Conservation (phyloP, 1,140 invertebrate species). For the Drosophila sp. region DNA sequence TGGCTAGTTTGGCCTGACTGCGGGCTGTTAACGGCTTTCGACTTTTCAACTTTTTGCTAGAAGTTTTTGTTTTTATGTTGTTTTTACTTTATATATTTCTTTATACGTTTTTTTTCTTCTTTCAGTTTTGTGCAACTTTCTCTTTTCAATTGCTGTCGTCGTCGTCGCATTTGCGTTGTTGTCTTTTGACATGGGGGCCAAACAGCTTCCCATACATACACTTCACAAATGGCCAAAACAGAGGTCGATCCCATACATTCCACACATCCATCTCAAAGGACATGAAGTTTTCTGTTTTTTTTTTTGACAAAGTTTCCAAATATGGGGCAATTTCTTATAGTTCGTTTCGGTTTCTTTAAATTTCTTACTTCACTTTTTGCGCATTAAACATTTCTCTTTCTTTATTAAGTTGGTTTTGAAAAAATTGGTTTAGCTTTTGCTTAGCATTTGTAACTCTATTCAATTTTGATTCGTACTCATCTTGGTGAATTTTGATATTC, state of each 20-base stretch:
- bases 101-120: constrained; percentile 14
- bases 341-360: not conserved
- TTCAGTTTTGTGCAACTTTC: constrained; percentile 66
- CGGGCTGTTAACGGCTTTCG: constrained; percentile 57
- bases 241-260: not conserved
- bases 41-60: constrained; percentile 69
- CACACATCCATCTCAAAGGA: constrained; percentile 11
- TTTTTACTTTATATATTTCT: constrained; percentile 8
- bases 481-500: no score
- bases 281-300: not conserved
- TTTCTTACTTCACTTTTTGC: not conserved
- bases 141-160: constrained; percentile 75
- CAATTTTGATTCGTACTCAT: no score
- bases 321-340: not conserved
- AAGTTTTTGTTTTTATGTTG: constrained; percentile 53
- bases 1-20: not conserved
- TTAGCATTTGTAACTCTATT: no score
- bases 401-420: no score
- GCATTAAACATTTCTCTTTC: no score
- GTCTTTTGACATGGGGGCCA: constrained; percentile 45
- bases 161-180: constrained; percentile 39
- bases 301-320: not conserved
- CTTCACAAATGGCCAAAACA: constrained; percentile 21
- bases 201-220: constrained; percentile 14
- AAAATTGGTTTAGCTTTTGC: no score